A percentile compares a stretch with the other conserved stretches of the same genome.
Conservation (phyloP, 1,140 invertebrate species). For the Harlomillsia oculata region DNA sequence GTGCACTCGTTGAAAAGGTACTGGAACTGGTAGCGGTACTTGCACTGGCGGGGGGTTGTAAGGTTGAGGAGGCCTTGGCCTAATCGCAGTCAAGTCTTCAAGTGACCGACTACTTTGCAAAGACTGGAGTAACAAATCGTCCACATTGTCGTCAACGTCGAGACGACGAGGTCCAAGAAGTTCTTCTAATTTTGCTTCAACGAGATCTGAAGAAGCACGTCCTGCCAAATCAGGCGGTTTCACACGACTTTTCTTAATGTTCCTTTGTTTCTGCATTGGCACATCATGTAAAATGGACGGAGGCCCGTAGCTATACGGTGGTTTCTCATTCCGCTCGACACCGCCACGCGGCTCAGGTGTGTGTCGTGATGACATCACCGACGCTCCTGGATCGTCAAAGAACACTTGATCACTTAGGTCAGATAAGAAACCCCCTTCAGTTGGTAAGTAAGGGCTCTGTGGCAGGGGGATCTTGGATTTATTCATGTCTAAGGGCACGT, state of each 20-base stretch:
- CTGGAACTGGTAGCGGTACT: not conserved
- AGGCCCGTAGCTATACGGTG: conserved; percentile 26
- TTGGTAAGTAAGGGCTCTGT: conserved; percentile 28
- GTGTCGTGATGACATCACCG: no score
- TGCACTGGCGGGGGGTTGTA: not conserved
- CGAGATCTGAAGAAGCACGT: conserved; percentile 8
- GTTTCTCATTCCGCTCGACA: conserved; percentile 10
- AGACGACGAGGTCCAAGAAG: conserved; percentile 15
- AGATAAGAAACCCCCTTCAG: conserved; percentile 18
- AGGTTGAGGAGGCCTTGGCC: not conserved
- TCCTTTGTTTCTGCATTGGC: not conserved
- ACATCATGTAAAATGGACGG: conserved; percentile 19
- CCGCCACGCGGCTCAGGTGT: conserved; percentile 11
- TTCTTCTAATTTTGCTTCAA: conserved; percentile 26
- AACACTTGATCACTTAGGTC: conserved; percentile 33
- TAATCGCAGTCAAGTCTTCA: not conserved
- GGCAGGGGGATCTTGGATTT: conserved; percentile 35
- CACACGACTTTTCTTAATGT: not conserved
- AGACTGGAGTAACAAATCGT: conserved; percentile 13
- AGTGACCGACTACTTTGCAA: not conserved
- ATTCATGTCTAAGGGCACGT: conserved; percentile 3
- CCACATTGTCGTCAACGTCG: conserved; percentile 17
- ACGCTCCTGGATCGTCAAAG: conserved; percentile 24
- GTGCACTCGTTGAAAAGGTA: not conserved
- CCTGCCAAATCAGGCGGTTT: conserved; percentile 2